Base-by-base conservation (phyloP, 2,888 invertebrate species). In the Cheilosia variabilis region DNA sequence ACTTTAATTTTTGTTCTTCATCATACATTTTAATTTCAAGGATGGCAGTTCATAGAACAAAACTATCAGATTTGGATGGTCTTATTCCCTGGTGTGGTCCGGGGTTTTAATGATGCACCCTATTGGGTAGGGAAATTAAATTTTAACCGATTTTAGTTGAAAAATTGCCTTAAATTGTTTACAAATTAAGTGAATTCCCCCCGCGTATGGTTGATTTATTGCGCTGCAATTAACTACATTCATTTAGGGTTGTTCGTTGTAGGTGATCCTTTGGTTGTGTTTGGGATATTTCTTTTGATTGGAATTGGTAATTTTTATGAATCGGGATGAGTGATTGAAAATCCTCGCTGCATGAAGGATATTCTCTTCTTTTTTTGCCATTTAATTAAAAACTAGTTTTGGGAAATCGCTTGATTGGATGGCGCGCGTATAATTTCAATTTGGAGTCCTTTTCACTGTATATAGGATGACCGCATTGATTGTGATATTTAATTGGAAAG, bases 91-190 rank as follows among this genome's bases (percentile, higher is more conserved):
- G 81, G 76, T 72, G 76, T 77, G 81, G 86, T 86, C 80, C 50
- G 55, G 24, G 68, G 72, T 73, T 66, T 50, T 80, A 72, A 80
- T 69, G 79, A 86, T 75, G 76, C 71, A 13, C 71, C 86, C 86
- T 86, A 72, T 86, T 81, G 86, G 62, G 86, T 50, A 50, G 43
- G 71, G 69, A 86, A 80, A 80, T 81, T 81, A 72, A 72, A 76
- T 77, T 81, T 68, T 55, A 69, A 58, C 68, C 19, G 5, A 31
- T 22, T 43, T n/a, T 10, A 27, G 41, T 43, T 83, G 78, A 83
- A 68, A 73, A 73, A 78, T 78, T 34, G 72, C 13, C 43, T 68
- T 19, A 63, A 73, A 79, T 68, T 63, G 65, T 77, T 77, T 34
- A 62, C 17, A 68, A 66, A 71, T 84, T 52, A 9, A 76, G 71